Evolutionary conservation across 2,113 vertebrate genomes (phyloP).

Genomic region (Larimichthys polyactis): DNA sequence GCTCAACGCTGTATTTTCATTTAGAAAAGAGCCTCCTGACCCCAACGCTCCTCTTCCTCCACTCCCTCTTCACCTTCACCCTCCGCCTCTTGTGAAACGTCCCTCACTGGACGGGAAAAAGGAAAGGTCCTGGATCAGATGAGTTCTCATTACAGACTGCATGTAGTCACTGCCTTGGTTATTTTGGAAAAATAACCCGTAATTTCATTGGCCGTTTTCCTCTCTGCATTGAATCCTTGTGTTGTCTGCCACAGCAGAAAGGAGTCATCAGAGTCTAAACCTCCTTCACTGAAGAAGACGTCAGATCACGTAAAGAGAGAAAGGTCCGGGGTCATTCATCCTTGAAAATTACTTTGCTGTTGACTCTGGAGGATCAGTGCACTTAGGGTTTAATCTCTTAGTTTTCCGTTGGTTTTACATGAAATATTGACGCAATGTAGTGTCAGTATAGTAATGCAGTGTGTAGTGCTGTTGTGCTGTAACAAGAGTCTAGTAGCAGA

Average conservation of each 20-base stretch:
- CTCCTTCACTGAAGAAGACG: constrained; percentile 68
- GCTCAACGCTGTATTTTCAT: constrained; percentile 57
- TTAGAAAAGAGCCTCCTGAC: constrained; percentile 82
- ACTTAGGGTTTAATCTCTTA: neutral
- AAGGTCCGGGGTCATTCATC: constrained; percentile 70
- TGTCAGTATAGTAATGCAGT: neutral
- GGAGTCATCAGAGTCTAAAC: constrained; percentile 71
- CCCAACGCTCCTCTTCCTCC: constrained; percentile 81
- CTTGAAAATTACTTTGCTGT: constrained; percentile 7
- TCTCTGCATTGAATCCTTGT: constrained; percentile 54
- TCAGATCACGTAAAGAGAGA: constrained; percentile 76
- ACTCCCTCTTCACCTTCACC: constrained; percentile 81
- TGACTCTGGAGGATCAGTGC: constrained; percentile 20
- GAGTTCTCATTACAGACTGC: constrained; percentile 17
- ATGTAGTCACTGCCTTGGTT: constrained; percentile 6
- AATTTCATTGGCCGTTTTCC: constrained; percentile 11
- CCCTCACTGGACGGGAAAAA: constrained; percentile 69
- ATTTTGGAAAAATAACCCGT: constrained; percentile 18
- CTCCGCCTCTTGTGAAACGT: constrained; percentile 69
- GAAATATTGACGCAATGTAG: neutral
- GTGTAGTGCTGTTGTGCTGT: neutral
- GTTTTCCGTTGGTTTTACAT: neutral
- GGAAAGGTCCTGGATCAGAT: constrained; percentile 73
- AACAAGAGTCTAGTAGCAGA: neutral
- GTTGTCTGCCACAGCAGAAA: constrained; percentile 74